Conservation (phyloP, 1,140 invertebrate genomes). For the Potamilus streckersoni region DNA sequence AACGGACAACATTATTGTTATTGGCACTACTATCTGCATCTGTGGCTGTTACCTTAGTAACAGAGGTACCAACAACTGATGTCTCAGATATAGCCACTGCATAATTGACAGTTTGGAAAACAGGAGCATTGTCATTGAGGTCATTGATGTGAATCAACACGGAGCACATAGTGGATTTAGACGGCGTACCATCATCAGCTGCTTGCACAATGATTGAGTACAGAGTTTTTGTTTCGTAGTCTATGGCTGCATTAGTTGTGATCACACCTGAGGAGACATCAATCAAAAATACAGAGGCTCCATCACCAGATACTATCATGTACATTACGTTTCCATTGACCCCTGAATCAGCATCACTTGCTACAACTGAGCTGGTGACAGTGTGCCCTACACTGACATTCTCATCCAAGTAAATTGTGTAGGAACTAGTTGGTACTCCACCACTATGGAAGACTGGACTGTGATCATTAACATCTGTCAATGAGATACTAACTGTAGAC, state of each 20-base stretch:
- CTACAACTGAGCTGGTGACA: too few species aligned
- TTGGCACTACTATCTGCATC: slow-evolving; percentile 23
- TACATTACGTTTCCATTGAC: slow-evolving; percentile 33
- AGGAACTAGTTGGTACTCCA: too few species aligned
- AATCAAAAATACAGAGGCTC: slow-evolving; percentile 19
- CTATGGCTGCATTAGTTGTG: slow-evolving; percentile 11
- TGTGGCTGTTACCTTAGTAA: slow-evolving; percentile 15
- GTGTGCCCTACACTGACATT: too few species aligned
- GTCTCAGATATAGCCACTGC: slow-evolving; percentile 20
- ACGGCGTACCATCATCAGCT: slow-evolving; percentile 9
- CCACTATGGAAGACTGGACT: slow-evolving; percentile 10
- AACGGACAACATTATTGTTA: slow-evolving; percentile 23
- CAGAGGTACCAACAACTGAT: slow-evolving; percentile 9
- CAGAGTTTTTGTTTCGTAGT: slow-evolving; percentile 27
- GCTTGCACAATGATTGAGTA: slow-evolving; percentile 32
- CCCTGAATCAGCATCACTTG: slow-evolving; percentile 23
- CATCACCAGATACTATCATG: slow-evolving; percentile 29
- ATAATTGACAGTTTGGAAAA: slow-evolving; percentile 15
- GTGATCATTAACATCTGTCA: slow-evolving; percentile 49
- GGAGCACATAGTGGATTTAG: slow-evolving; percentile 15
- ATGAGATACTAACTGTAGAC: slow-evolving; percentile 32
- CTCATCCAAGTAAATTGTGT: too few species aligned
- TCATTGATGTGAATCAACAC: slow-evolving; percentile 32
- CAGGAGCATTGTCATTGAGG: slow-evolving; percentile 29
- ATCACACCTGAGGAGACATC: slow-evolving; percentile 16